These are phyloP conservation scores for Mormyrus iriodes DNA, from an alignment of 2,113 vertebrate species.

Conservation along the genomic window DNA sequence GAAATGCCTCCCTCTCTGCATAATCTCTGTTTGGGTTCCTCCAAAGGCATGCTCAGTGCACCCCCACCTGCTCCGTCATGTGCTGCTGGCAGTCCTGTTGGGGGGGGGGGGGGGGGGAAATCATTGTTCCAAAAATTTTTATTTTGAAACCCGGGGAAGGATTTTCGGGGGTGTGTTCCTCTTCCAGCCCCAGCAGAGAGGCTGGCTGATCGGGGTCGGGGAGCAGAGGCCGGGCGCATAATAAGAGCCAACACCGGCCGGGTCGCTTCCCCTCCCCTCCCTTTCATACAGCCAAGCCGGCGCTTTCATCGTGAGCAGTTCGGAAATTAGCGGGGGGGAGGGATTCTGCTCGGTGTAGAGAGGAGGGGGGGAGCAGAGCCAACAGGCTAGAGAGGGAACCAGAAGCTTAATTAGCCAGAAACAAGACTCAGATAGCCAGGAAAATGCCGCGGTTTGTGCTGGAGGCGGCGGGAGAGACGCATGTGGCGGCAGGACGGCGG, in stretches of 20 bases:
- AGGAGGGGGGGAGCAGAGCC: slow-evolving; percentile 22
- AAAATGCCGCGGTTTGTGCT: slow-evolving; percentile 43
- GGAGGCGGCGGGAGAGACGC: slow-evolving; percentile 32
- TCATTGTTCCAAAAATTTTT: not conserved
- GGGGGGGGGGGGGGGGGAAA: not conserved
- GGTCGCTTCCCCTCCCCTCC: slow-evolving; percentile 50
- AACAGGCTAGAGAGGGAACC: slow-evolving; percentile 35
- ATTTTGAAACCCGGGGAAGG: not conserved
- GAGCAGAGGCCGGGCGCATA: slow-evolving; percentile 37
- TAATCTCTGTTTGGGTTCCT: slow-evolving; percentile 43
- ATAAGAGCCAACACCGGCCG: slow-evolving; percentile 64
- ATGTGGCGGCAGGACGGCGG: slow-evolving; percentile 28
- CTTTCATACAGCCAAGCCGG: slow-evolving; percentile 52
- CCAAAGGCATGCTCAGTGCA: slow-evolving; percentile 29
- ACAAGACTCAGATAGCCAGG: slow-evolving; percentile 43
- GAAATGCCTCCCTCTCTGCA: slow-evolving; percentile 62
- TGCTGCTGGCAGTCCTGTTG: not conserved
- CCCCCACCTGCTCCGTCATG: not conserved
- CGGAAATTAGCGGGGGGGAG: not conserved
- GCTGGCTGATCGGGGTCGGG: slow-evolving; percentile 24
- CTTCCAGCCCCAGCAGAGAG: slow-evolving; percentile 18
- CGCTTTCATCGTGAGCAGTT: slow-evolving; percentile 44
- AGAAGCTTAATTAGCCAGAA: slow-evolving; percentile 58
- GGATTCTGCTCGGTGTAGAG: not conserved
- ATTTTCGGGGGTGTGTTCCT: slow-evolving; percentile 9